Conservation (phyloP, 1,140 invertebrate species). For the Aphaenogaster rudis region DNA sequence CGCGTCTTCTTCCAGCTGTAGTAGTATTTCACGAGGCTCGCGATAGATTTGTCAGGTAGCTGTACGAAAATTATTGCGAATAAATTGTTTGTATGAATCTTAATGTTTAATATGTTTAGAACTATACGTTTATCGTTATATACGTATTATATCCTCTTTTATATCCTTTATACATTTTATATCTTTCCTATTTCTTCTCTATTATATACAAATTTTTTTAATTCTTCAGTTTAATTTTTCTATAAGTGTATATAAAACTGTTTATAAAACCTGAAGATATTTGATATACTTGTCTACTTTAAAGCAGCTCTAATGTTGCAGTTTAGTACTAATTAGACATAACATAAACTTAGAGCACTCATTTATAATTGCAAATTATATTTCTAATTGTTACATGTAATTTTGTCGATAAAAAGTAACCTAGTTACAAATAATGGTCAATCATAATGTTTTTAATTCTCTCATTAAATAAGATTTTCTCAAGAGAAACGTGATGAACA, state of each 20-base stretch:
- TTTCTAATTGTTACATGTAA: background rate
- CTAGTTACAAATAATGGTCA: background rate
- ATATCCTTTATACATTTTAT: background rate
- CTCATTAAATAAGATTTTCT: background rate
- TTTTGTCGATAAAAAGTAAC: background rate
- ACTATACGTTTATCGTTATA: background rate
- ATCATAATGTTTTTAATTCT: background rate
- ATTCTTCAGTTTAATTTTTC: background rate
- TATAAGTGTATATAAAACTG: background rate
- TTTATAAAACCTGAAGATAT: background rate
- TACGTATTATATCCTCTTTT: background rate
- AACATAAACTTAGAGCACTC: background rate
- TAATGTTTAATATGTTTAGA: background rate
- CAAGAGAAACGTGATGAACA: background rate
- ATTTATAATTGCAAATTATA: background rate
- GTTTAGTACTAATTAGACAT: background rate
- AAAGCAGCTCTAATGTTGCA: background rate
- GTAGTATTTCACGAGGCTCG: constrained; percentile 98
- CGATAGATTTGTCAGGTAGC: constrained; percentile 98
- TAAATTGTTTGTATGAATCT: constrained; percentile 11
- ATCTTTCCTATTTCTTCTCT: background rate
- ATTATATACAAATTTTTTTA: background rate
- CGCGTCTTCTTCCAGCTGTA: constrained; percentile 99
- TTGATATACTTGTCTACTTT: background rate
- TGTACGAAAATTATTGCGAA: constrained; percentile 81